Conservation (phyloP, 2,888 invertebrate species). For the Eupithecia subumbrata region DNA sequence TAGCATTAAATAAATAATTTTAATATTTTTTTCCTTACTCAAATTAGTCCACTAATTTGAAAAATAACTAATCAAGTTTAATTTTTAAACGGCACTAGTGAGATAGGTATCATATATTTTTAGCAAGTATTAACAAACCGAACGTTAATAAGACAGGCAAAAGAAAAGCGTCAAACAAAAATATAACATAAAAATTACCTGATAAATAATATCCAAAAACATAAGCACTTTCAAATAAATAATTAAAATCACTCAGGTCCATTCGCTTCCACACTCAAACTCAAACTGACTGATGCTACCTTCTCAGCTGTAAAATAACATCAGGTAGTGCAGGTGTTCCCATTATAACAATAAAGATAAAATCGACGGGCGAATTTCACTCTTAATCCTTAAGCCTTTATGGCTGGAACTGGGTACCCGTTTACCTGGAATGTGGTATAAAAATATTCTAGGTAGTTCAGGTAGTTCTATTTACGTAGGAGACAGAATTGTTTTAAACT, state of each 20-base stretch:
- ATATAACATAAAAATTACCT: conserved; percentile 30
- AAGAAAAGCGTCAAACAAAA: neutral
- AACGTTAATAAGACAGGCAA: neutral
- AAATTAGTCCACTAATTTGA: neutral
- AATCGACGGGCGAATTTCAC: conserved; percentile 24
- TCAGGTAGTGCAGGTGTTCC: conserved; percentile 42
- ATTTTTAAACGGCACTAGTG: neutral
- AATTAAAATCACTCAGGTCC: conserved; percentile 26
- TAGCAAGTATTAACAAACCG: neutral
- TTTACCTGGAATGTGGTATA: conserved; percentile 33
- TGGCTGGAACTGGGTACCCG: conserved; percentile 4
- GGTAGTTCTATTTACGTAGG: conserved; percentile 30
- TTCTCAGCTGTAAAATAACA: conserved; percentile 37
- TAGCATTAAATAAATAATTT: too few species aligned
- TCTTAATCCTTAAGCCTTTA: conserved; percentile 27
- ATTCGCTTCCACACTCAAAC: conserved; percentile 32
- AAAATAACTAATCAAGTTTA: neutral
- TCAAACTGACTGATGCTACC: conserved; percentile 31
- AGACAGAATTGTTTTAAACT: conserved; percentile 22
- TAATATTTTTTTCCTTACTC: too few species aligned
- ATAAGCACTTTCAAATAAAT: conserved; percentile 19
- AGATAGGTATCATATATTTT: neutral
- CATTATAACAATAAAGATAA: conserved; percentile 42
- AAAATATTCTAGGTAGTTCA: conserved; percentile 26
- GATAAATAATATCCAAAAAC: conserved; percentile 9